Base-by-base conservation (phyloP, 2,888 invertebrate species). In the Drepana falcataria region DNA sequence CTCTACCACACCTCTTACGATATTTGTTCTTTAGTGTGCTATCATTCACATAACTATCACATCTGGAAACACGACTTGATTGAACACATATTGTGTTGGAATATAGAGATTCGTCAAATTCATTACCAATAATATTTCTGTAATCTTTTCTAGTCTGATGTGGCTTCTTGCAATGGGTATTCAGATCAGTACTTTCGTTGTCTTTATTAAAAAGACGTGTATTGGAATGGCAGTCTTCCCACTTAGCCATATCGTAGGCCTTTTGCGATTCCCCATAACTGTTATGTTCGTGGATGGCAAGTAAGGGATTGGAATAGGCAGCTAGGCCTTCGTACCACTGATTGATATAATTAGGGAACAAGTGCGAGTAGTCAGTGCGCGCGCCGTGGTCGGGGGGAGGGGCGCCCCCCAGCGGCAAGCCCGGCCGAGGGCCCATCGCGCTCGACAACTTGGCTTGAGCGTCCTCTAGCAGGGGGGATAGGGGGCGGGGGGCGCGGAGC, bases 301-400 rank as follows among this genome's bases (percentile, higher is more conserved):
- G 44, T 9, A 9, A 9, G 1, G 56, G 55, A 21, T 57, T 5
- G 9, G 57, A 37, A 56, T 77, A 78, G 4, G 56, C 61, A 3
- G 65, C 57, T 49, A 80, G 65, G 35, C 72, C 72, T 33, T 68
- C 65, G 59, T 82, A 82, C 82, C 81, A 82, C 49, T 56, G 61
- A 54, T 72, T 64, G 37, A 81, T 68, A 34, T 56, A 68, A 9
- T 63, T 62, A n/a, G 53, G 44, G 44, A 3, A 53, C 55, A 40
- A 48, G 40, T 21, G 55, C 48, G 53, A 35, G 54, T 21, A 35
- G 44, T 47, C 3, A 51, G 52, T 47, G 49, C 35, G 52, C 51
- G 49, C 47, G 51, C 53, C 53, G 47, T 56, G 51, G 48, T 53
- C 48, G 48, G 59, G 54, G 49, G 51, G 57, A 49, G 56, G 48